Conservation (phyloP, 2,113 vertebrate genomes). For the Brienomyrus longianalis region DNA sequence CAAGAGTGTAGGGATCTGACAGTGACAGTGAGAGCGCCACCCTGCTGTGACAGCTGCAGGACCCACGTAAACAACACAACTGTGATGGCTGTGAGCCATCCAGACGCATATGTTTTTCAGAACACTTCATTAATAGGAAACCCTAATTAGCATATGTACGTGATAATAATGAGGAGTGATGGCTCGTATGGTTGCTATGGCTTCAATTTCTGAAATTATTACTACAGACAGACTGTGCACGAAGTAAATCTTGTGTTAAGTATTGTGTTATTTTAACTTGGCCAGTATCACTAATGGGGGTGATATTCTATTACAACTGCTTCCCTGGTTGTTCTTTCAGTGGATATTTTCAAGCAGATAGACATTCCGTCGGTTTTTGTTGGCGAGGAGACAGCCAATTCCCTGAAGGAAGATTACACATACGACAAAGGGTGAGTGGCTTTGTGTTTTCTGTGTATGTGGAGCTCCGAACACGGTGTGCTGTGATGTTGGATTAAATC, state of each 20-base stretch:
- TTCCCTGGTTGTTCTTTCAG: not conserved
- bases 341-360: constrained; percentile 63
- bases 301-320: not conserved
- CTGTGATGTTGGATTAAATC: not conserved
- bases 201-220: not conserved
- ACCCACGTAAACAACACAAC: not conserved
- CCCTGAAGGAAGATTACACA: constrained; percentile 69
- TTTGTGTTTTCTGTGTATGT: not conserved
- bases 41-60: not conserved
- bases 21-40: not conserved
- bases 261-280: not conserved
- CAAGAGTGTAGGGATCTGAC: not conserved
- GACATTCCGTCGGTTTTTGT: constrained; percentile 79
- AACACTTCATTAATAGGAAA: not conserved
- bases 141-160: not conserved
- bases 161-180: not conserved
- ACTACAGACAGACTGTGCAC: not conserved
- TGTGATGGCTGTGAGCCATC: not conserved
- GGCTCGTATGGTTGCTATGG: not conserved
- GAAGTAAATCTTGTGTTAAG: not conserved
- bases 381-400: constrained; percentile 67
- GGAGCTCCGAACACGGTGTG: not conserved
- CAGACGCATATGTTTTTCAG: not conserved
- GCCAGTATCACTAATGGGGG: not conserved
- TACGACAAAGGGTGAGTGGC: constrained; percentile 70